Base-by-base conservation (phyloP, 2,797 vertebrate species). In the Danio jaintianensis region DNA sequence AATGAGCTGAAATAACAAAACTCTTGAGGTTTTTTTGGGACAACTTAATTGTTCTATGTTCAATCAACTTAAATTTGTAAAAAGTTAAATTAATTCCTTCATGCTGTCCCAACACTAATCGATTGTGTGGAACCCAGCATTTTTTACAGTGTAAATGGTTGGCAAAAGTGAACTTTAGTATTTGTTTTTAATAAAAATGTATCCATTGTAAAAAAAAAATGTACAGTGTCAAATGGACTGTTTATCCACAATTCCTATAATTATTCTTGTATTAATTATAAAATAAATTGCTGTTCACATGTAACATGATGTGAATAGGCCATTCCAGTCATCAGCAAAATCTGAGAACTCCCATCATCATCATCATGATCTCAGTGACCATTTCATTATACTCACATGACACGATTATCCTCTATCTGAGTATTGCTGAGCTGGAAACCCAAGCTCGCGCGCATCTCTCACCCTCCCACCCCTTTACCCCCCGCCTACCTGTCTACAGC, bases 401-500 rank as follows among this genome's bases (percentile, higher is more conserved):
- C n/a, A 20, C 18, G 71, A 45, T 71, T 70, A 77, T 66, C 45
- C 7, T 56, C 40, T n/a, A n/a, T n/a, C n/a, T 13, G 38, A 29
- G 70, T 75, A 38, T 40, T 62, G 59, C 70, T 18, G 50, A 81
- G 74, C 52, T 63, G 18, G 80, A 79, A 72, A 62, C 69, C 48
- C 55, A 71, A 75, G 69, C 56, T n/a, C n/a, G n/a, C 61, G 15
- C 58, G 67, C 42, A 8, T 55, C 56, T 52, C 36, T 13, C 36
- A 13, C 36, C 47, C 38, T 53, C 53, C 43, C 62, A 5, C 9
- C 75, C 62, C 52, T n/a, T 29, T 75, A 63, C 59, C 73, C 58
- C 59, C 73, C 58, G 62, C 72, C 75, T 73, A 73, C 71, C 74
- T 43, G 74, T 81, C 75, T 80, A 66, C 50, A 66, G 75, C 67